Percentiles rank a stretch among this genome's conserved stretches.
Evolutionary conservation across 2,888 invertebrate genomes (phyloP).

Genomic region (Chelonus formosanus): DNA sequence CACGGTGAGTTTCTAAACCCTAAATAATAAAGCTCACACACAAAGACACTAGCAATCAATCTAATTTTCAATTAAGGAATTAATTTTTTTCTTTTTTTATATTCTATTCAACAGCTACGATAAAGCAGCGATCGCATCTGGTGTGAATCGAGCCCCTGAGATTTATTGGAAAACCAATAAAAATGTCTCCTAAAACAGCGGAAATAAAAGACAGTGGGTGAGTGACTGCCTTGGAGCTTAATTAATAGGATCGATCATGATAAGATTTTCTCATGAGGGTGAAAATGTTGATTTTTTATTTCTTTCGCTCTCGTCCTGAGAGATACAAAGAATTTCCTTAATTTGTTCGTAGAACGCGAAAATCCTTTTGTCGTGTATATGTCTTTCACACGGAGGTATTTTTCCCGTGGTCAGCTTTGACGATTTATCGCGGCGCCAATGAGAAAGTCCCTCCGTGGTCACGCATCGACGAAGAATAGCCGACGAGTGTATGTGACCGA

Average conservation of each 20-base stretch:
- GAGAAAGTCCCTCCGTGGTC: slow-evolving; percentile 37
- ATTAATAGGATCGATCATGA: slow-evolving; percentile 29
- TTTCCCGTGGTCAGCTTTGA: slow-evolving; percentile 25
- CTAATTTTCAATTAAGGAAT: slow-evolving; percentile 34
- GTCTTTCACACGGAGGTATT: slow-evolving; percentile 11
- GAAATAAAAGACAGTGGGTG: slow-evolving; percentile 24
- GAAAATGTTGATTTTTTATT: slow-evolving; percentile 14
- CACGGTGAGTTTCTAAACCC: slow-evolving; percentile 35
- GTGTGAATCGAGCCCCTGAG: slow-evolving; percentile 26
- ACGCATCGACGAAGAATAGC: slow-evolving; percentile 13
- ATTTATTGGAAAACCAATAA: slow-evolving; percentile 33
- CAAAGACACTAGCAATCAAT: slow-evolving; percentile 26
- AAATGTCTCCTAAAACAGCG: slow-evolving; percentile 30
- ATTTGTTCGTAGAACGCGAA: slow-evolving; percentile 22
- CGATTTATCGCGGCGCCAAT: slow-evolving; percentile 57
- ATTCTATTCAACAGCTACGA: slow-evolving; percentile 26
- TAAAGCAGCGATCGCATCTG: slow-evolving; percentile 26
- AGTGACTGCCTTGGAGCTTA: neutral
- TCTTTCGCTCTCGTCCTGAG: slow-evolving; percentile 5
- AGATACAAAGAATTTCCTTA: slow-evolving; percentile 31
- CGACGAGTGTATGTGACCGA: neutral
- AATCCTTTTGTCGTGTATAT: slow-evolving; percentile 7
- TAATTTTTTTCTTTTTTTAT: slow-evolving; percentile 29
- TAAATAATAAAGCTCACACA: slow-evolving; percentile 28
- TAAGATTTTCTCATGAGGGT: neutral